Evolutionary conservation across 2,888 invertebrate genomes (phyloP), one percentile per base, ranked within the genome.

Genomic region (Drepanosiphum platanoidis): DNA sequence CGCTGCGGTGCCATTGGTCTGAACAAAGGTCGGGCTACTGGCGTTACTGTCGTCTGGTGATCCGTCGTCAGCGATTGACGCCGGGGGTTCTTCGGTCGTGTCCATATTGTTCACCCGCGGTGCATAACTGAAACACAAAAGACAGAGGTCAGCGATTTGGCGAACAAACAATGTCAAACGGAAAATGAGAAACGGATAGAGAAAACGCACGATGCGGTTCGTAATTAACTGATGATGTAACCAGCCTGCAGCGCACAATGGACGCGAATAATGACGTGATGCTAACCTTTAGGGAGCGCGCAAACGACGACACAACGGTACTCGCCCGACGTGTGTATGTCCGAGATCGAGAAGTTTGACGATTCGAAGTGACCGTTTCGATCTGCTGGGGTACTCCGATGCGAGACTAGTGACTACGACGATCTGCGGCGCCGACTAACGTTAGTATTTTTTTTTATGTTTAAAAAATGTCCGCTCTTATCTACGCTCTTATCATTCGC

Each of bases 391-490:
- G 52, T 22, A 52, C n/a, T n/a, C n/a, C n/a, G n/a, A n/a, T n/a
- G n/a, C n/a, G n/a, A n/a, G n/a, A n/a, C n/a, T n/a, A n/a, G n/a
- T n/a, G n/a, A n/a, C n/a, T n/a, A n/a, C n/a, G 52, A 52, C 52
- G 8, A 52, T 18, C 52, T 52, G 52, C 52, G 18, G 5, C n/a
- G 22, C 39, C 4, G 9, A 7, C 9, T 3, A 52, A 52, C 52
- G 52, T 52, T 52, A 18, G 61, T 82, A 36, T 39, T 81, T 72
- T 82, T n/a, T 71, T 61, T 61, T 32, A 42, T 64, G 74, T 83
- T 83, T 66, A 36, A 83, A 83, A 83, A 66, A 74, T 83, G 46
- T 83, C 72, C 46, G 66, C 46, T 66, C 74, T 83, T 83, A 83
- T 83, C 83, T 52, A 18, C 32, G 71, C 5, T n/a, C n/a, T 58